Conservation (phyloP, 2,113 vertebrate species). For the Sapayoa aenigma region DNA sequence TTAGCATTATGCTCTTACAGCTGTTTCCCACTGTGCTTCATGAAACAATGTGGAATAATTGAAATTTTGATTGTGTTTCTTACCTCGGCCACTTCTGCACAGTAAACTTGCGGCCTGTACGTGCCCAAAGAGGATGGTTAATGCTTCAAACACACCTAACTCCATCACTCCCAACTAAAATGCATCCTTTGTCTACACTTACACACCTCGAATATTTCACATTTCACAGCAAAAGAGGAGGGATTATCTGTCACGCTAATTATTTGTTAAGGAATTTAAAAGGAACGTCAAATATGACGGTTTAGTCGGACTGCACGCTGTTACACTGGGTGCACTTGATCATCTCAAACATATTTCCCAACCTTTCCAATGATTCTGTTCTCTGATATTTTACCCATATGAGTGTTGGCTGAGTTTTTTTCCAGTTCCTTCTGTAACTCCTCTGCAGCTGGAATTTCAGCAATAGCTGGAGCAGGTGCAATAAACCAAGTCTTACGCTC, state of each 20-base stretch:
- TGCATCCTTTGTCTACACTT: not conserved
- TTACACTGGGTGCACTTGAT: not conserved
- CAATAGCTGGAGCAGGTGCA: conserved; percentile 77
- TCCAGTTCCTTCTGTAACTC: conserved; percentile 82
- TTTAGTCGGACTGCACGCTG: not conserved
- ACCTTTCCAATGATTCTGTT: not conserved
- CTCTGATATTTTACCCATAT: conserved; percentile 72
- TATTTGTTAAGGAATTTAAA: not conserved
- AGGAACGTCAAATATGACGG: not conserved
- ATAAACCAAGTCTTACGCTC: conserved; percentile 74
- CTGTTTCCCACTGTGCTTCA: not conserved
- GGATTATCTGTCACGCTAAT: not conserved
- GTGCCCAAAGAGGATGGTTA: not conserved
- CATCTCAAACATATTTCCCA: not conserved
- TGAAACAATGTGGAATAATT: not conserved
- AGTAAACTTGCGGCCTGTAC: not conserved
- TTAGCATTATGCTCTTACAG: not conserved
- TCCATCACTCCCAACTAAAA: not conserved
- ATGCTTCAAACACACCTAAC: not conserved
- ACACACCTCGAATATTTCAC: not conserved
- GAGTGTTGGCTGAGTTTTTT: not conserved
- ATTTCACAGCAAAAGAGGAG: not conserved
- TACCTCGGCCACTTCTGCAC: not conserved
- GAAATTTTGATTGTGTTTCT: not conserved
- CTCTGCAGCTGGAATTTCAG: conserved; percentile 83